phyloP scores from a whole-genome alignment of 2,113 vertebrate species.

The Spea multiplicata region DNA sequence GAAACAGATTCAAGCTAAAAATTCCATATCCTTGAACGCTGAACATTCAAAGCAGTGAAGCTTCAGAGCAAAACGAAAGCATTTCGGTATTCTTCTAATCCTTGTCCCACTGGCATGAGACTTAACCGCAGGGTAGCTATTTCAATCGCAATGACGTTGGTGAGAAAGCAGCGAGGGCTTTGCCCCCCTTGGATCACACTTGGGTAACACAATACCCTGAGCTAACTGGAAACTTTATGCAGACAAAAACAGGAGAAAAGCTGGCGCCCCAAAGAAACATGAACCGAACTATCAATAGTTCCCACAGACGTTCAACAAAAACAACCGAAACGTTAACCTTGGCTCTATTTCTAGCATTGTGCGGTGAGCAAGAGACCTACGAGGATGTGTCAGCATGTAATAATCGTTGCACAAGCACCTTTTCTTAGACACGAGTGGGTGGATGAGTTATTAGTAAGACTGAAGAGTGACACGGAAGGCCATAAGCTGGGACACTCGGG shows the following conservation, averaged over 20 bases:
- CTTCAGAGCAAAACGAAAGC: not conserved
- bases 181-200: conserved; percentile 28
- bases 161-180: conserved; percentile 9
- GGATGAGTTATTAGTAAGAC: not conserved
- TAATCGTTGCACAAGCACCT: not conserved
- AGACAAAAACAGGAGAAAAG: conserved; percentile 30
- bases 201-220: conserved; percentile 41
- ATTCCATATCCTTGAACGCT: not conserved
- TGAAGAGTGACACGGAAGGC: not conserved
- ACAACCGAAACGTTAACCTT: conserved; percentile 31
- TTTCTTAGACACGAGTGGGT: not conserved
- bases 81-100: not conserved
- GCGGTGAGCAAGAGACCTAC: conserved; percentile 5
- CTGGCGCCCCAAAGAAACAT: conserved; percentile 35
- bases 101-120: not conserved
- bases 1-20: too few relatives aligned
- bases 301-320: conserved; percentile 33
- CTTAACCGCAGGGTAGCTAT: conserved; percentile 33
- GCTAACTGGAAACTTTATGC: conserved; percentile 42
- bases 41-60: not conserved
- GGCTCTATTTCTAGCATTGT: conserved; percentile 30
- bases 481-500: not conserved
- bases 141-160: conserved; percentile 35
- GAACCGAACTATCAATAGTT: conserved; percentile 41
- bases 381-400: conserved; percentile 25